phyloP scores from a whole-genome alignment of 2,888 invertebrate genomes.

The Sesia bembeciformis region DNA sequence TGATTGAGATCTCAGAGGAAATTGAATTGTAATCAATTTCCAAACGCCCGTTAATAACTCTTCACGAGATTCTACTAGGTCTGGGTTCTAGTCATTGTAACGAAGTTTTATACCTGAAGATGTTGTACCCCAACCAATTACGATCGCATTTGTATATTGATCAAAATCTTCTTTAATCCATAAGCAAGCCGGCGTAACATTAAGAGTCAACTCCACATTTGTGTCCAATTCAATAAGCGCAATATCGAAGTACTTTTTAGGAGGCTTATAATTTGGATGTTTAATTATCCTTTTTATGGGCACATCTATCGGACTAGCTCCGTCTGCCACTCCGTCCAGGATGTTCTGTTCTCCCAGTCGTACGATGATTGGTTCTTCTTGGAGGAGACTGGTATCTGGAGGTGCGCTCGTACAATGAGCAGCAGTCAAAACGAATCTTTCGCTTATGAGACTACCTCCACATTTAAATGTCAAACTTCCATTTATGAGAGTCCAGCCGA shows the following conservation, averaged over 20 bases:
- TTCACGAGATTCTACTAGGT: no score
- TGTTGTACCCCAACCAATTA: constrained; percentile 69
- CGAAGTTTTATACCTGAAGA: neutral
- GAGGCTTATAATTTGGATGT: constrained; percentile 57
- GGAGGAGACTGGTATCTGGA: neutral
- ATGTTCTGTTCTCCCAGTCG: constrained; percentile 11
- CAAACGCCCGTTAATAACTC: no score
- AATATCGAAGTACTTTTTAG: constrained; percentile 69
- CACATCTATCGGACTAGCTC: constrained; percentile 20
- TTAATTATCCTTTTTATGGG: constrained; percentile 25
- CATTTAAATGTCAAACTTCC: neutral
- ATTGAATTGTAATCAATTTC: no score
- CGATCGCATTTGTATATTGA: constrained; percentile 39
- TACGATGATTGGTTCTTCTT: constrained; percentile 35
- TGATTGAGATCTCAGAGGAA: no score
- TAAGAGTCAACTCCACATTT: constrained; percentile 5
- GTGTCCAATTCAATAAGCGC: constrained; percentile 56
- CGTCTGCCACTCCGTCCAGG: neutral
- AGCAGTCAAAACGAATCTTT: constrained; percentile 1
- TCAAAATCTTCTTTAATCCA: constrained; percentile 28
- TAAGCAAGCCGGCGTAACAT: constrained; percentile 69
- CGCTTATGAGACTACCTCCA: constrained; percentile 1
- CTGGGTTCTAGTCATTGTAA: no score
- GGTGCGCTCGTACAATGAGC: neutral
- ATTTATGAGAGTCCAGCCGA: neutral